These are phyloP conservation scores for Mamestra brassicae DNA, from an alignment of 2,888 invertebrate species.

Conservation along the genomic window DNA sequence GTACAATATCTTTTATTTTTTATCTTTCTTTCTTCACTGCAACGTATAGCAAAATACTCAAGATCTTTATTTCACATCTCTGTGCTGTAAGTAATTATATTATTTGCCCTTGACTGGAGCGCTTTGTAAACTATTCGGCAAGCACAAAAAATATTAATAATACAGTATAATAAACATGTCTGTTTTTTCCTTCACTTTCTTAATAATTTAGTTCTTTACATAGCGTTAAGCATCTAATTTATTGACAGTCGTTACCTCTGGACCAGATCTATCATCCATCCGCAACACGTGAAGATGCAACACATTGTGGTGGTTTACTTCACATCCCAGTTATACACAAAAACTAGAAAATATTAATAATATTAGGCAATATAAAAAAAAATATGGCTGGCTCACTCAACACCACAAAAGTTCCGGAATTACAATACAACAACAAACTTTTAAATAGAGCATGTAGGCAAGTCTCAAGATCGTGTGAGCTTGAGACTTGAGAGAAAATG, in stretches of 20 bases:
- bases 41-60: background rate
- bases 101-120: conserved; percentile 4
- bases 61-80: background rate
- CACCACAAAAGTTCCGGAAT: background rate
- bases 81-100: background rate
- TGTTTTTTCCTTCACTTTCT: conserved; percentile 5
- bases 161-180: background rate
- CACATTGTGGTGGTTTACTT: conserved; percentile 75
- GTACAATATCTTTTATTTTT: no score
- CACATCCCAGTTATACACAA: conserved; percentile 41
- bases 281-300: conserved; percentile 84
- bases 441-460: background rate
- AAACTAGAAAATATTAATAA: conserved; percentile 40
- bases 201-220: conserved; percentile 16
- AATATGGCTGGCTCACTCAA: background rate
- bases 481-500: no score
- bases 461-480: no score
- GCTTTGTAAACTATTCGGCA: background rate
- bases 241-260: conserved; percentile 75
- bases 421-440: background rate
- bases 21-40: no score
- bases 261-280: conserved; percentile 83
- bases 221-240: conserved; percentile 8
- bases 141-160: no score
- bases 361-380: background rate